phyloP scores from a whole-genome alignment of 2,888 invertebrate species.

The Orchesella flavescens region DNA sequence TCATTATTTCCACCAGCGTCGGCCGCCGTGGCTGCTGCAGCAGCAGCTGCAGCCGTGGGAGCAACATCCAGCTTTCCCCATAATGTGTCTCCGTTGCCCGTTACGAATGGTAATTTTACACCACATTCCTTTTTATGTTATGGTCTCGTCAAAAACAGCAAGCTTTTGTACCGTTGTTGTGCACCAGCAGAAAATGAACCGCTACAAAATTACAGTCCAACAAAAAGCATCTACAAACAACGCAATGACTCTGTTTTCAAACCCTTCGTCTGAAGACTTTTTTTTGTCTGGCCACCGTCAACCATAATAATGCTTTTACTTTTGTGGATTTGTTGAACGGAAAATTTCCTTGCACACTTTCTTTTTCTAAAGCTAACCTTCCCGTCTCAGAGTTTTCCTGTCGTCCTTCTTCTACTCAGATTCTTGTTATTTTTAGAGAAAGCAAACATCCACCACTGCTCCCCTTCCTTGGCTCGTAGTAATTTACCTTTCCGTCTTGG shows the following conservation, averaged over 20 bases:
- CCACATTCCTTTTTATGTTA: conserved; percentile 69
- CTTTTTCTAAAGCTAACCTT: conserved; percentile 10
- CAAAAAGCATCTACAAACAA: no score
- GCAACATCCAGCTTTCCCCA: conserved; percentile 65
- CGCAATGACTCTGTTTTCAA: no score
- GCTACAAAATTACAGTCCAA: no score
- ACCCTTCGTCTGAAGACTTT: no score
- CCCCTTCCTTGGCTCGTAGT: neutral
- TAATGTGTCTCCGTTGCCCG: conserved; percentile 68
- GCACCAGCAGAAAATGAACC: no score
- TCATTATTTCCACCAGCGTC: conserved; percentile 64
- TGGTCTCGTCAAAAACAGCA: conserved; percentile 65
- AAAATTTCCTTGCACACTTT: neutral
- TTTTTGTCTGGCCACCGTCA: no score
- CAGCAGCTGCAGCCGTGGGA: conserved; percentile 56
- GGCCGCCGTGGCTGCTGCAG: conserved; percentile 54
- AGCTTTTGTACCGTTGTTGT: neutral
- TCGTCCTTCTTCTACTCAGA: neutral
- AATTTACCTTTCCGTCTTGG: conserved; percentile 25
- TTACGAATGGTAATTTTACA: conserved; percentile 71
- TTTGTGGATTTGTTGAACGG: conserved; percentile 13
- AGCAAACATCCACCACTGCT: neutral
- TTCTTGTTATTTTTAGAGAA: conserved; percentile 1
- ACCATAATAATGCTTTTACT: conserved; percentile 21
- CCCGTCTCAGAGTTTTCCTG: conserved; percentile 13